These are phyloP conservation scores for Dryobotodes eremita DNA, from an alignment of 2,888 invertebrate genomes.

Conservation along the genomic window DNA sequence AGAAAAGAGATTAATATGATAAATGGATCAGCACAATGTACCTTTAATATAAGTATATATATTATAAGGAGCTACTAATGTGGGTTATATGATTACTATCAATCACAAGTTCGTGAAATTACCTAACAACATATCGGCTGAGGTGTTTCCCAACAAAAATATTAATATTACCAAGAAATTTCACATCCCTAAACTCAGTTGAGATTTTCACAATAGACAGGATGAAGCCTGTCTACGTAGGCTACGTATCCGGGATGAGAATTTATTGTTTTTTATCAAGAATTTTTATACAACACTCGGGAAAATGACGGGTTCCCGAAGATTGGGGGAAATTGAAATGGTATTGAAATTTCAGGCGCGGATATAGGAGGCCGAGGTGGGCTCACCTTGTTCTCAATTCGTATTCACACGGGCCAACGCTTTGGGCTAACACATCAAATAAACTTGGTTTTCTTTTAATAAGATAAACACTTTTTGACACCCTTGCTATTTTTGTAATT, in stretches of 20 bases:
- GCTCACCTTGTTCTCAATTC: slow-evolving; percentile 29
- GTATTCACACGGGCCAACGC: not conserved
- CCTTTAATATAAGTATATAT: no score
- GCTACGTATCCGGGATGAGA: slow-evolving; percentile 62
- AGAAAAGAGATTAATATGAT: no score
- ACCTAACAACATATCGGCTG: not conserved
- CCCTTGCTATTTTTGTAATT: not conserved
- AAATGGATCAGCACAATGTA: no score
- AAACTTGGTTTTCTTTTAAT: not conserved
- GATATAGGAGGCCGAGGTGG: not conserved
- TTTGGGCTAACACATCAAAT: not conserved
- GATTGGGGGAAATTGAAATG: slow-evolving; percentile 43
- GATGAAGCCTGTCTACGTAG: slow-evolving; percentile 63
- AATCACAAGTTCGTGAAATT: no score
- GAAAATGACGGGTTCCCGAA: slow-evolving; percentile 13
- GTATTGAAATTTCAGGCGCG: slow-evolving; percentile 30
- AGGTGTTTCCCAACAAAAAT: not conserved
- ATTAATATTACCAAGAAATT: not conserved
- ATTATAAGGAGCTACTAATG: no score
- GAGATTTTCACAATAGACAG: slow-evolving; percentile 66
- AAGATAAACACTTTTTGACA: not conserved
- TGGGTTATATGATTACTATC: no score
- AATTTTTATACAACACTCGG: slow-evolving; percentile 41
- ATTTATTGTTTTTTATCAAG: slow-evolving; percentile 59
- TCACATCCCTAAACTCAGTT: slow-evolving; percentile 51